Evolutionary conservation across 2,113 vertebrate species (phyloP).

Genomic region (Notechis scutatus): DNA sequence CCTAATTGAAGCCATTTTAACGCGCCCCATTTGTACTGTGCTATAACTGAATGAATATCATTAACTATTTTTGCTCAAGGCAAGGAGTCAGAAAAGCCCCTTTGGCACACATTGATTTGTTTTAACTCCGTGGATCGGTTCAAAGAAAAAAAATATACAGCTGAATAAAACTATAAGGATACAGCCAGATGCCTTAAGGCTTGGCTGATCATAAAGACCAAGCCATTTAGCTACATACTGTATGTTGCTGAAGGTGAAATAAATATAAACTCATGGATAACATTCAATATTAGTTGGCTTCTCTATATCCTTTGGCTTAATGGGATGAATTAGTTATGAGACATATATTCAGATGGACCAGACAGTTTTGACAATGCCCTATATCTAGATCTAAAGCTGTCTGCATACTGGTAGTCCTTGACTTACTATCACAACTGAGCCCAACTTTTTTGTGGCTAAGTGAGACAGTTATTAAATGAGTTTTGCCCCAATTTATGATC

Average conservation of each 20-base stretch:
- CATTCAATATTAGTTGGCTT: conserved; percentile 11
- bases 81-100: conserved; percentile 59
- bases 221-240: conserved; percentile 15
- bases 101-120: conserved; percentile 48
- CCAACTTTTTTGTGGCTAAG: neutral
- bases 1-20: conserved; percentile 73
- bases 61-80: conserved; percentile 66
- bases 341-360: neutral
- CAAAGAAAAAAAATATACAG: conserved; percentile 19
- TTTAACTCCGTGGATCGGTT: conserved; percentile 37
- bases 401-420: neutral
- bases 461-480: neutral
- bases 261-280: neutral
- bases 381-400: neutral
- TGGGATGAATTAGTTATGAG: neutral
- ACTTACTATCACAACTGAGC: neutral
- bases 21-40: conserved; percentile 63
- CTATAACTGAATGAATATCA: conserved; percentile 65
- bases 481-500: neutral
- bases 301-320: neutral
- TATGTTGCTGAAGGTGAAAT: conserved; percentile 18
- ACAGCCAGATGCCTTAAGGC: conserved; percentile 27
- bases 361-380: neutral
- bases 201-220: conserved; percentile 16
- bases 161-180: conserved; percentile 43